Base-by-base conservation (phyloP, 2,113 vertebrate species). In the Choloepus hoffmanni region DNA sequence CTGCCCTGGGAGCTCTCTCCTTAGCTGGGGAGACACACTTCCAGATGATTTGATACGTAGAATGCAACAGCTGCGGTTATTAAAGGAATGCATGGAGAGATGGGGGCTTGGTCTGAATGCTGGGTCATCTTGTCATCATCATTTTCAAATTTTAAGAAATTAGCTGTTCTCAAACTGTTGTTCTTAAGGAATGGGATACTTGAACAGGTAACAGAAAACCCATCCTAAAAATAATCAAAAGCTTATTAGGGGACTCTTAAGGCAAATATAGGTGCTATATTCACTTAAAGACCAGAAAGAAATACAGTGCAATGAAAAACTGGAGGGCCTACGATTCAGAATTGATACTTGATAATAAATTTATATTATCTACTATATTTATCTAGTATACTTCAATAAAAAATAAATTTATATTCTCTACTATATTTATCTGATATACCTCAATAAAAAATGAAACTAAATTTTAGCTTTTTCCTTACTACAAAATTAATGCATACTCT, bases 301-400 rank as follows among this genome's bases (percentile, higher is more conserved):
- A 78, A 36, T 26, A 82, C 3, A 50, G 45, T 28, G 10, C 14
- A 36, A 43, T 40, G 48, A 72, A 86, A 30, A 84, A 78, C 23
- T 28, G 14, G 11, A 79, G 21, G 10, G 65, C 21, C 24, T 62
- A 3, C 60, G 63, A 92, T 40, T 93, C 43, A 89, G 36, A 85
- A 92, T 18, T 58, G 16, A 67, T 72, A 43, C 74, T 88, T 58
- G 78, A 19, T 6, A 85, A 86, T 21, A 87, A 67, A 88, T 87
- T 68, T 82, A 26, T 13, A 62, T 81, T 48, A 74, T 50, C n/a
- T 74, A 50, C 40, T 93, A 77, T 45, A 78, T 95, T 93, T 67
- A 43, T 65, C 33, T 86, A 45, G 28, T 63, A 23, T 74, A n/a
- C 21, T 45, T 76, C 36, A 63, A 58, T 76, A 23, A 33, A 60